Conservation (phyloP, 2,113 vertebrate species). For the Prochilodus magdalenae region DNA sequence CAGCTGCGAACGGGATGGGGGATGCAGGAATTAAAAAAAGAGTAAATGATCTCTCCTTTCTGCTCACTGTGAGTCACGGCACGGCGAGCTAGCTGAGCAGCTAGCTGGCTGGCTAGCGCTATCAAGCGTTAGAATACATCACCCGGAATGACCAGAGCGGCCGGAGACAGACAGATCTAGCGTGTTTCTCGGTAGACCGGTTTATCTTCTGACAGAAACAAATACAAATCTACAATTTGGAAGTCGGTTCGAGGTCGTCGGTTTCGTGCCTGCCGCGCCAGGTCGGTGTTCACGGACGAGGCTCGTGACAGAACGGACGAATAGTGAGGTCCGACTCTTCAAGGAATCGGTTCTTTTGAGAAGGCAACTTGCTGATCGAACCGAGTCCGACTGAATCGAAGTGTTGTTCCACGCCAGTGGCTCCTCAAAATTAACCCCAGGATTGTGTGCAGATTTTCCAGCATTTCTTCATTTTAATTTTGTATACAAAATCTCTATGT, state of each 20-base stretch:
- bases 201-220: background rate
- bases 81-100: conserved; percentile 73
- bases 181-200: background rate
- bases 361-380: background rate
- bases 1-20: background rate
- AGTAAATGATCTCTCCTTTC: conserved; percentile 21
- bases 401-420: background rate
- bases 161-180: conserved; percentile 1
- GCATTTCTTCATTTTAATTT: too few relatives aligned
- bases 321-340: conserved; percentile 53
- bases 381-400: background rate
- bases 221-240: background rate
- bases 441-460: too few relatives aligned
- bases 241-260: conserved; percentile 31
- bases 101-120: conserved; percentile 78
- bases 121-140: conserved; percentile 68
- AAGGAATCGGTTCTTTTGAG: background rate
- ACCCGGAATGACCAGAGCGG: conserved; percentile 51
- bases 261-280: conserved; percentile 42
- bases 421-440: too few relatives aligned
- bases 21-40: conserved; percentile 27
- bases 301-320: conserved; percentile 76
- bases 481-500: too few relatives aligned
- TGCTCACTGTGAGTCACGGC: conserved; percentile 60
- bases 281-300: conserved; percentile 63